These are phyloP conservation scores for Parnassius glacialis DNA, from an alignment of 2,888 invertebrate genomes.

Conservation along the genomic window DNA sequence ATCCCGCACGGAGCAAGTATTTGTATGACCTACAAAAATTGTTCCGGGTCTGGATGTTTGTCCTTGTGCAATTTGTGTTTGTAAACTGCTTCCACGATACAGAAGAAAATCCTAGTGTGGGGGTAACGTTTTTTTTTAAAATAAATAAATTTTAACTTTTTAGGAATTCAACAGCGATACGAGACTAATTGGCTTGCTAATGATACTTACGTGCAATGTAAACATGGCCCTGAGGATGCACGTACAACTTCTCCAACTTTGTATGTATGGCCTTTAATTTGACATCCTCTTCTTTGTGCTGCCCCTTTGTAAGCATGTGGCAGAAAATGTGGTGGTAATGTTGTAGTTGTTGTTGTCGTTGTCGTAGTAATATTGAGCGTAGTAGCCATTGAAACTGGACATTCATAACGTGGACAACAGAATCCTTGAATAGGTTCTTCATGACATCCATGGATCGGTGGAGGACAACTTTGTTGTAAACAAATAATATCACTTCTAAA, in stretches of 20 bases:
- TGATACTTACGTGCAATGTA: constrained; percentile 94
- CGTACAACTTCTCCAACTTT: constrained; percentile 91
- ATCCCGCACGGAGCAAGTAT: no score
- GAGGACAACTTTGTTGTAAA: constrained; percentile 96
- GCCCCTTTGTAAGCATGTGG: constrained; percentile 89
- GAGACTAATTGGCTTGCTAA: neutral
- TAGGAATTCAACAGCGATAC: neutral
- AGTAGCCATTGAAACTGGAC: constrained; percentile 93
- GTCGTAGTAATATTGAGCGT: constrained; percentile 92
- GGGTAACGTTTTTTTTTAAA: no score
- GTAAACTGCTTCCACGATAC: no score
- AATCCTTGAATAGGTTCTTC: constrained; percentile 96
- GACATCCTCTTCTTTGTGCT: constrained; percentile 89
- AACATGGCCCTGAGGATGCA: constrained; percentile 94
- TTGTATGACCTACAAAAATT: no score
- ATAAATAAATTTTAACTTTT: no score
- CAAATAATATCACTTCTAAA: constrained; percentile 98
- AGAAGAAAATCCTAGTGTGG: no score
- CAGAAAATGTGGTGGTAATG: constrained; percentile 91
- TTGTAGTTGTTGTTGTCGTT: constrained; percentile 92
- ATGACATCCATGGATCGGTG: constrained; percentile 94
- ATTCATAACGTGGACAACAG: constrained; percentile 97
- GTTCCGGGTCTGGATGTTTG: no score
- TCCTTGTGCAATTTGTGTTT: no score
- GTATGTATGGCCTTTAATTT: constrained; percentile 91